These are phyloP conservation scores for Xyrauchen texanus DNA, from an alignment of 2,113 vertebrate genomes.

Conservation along the genomic window DNA sequence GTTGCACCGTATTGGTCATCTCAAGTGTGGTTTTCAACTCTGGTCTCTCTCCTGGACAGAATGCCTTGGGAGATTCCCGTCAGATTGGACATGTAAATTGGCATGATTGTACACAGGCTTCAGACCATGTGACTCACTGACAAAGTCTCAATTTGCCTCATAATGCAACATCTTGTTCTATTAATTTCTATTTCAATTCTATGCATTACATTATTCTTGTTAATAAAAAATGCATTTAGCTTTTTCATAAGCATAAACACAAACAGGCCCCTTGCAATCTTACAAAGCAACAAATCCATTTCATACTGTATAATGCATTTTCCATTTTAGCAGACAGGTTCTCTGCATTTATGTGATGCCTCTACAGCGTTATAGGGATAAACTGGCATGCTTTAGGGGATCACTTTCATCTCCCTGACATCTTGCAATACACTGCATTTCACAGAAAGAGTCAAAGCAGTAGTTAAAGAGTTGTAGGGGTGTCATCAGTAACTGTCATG, in stretches of 20 bases:
- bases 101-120: too few relatives aligned
- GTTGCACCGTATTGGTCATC: too few relatives aligned
- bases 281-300: slow-evolving; percentile 11
- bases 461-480: slow-evolving; percentile 36
- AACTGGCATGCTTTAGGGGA: slow-evolving; percentile 1
- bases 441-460: slow-evolving; percentile 28
- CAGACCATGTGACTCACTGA: too few relatives aligned
- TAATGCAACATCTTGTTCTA: too few relatives aligned
- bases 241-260: slow-evolving; percentile 20
- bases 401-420: slow-evolving; percentile 14
- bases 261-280: background rate
- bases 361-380: background rate
- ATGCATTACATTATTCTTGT: background rate
- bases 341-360: background rate
- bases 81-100: too few relatives aligned
- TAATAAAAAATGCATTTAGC: background rate
- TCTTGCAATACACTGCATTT: slow-evolving; percentile 25
- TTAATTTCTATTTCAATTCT: too few relatives aligned
- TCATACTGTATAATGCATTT: slow-evolving; percentile 42
- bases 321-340: background rate
- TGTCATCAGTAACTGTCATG: slow-evolving; percentile 46
- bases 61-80: too few relatives aligned
- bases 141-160: too few relatives aligned
- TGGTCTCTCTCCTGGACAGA: too few relatives aligned
- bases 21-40: too few relatives aligned